Conservation (phyloP, 2,113 vertebrate species). For the Coptodon bakossiorum region DNA sequence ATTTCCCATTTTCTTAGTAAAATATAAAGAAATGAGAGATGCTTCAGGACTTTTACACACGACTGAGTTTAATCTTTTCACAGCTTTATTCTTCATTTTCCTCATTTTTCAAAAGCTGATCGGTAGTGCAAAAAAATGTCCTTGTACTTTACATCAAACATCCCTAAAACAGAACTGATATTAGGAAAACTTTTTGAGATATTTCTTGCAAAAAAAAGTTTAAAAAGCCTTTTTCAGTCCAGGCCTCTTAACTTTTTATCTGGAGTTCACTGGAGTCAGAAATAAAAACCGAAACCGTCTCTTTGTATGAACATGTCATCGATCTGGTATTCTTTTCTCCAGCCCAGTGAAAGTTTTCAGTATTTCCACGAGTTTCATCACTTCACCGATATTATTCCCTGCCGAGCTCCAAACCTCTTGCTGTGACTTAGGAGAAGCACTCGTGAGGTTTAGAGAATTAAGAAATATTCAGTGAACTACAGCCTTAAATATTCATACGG, state of each 20-base stretch:
- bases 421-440: not conserved
- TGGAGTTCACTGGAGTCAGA: not conserved
- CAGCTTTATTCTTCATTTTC: not conserved
- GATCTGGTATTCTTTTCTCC: not conserved
- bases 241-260: not conserved
- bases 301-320: not conserved
- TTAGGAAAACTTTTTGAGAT: not conserved
- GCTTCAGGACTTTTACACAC: not conserved
- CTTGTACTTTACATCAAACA: not conserved
- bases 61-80: not conserved
- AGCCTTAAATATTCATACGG: conserved; percentile 26
- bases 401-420: not conserved
- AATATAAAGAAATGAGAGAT: not conserved
- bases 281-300: not conserved
- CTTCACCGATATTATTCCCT: not conserved
- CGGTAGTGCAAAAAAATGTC: not conserved
- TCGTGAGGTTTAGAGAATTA: conserved; percentile 13
- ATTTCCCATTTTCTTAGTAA: not conserved
- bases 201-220: not conserved
- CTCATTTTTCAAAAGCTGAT: not conserved
- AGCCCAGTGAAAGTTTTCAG: not conserved
- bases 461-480: not conserved
- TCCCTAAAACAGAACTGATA: not conserved
- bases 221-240: not conserved
- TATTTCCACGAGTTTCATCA: conserved; percentile 38